Conservation (phyloP, 2,888 invertebrate species). For the Busseola fusca region DNA sequence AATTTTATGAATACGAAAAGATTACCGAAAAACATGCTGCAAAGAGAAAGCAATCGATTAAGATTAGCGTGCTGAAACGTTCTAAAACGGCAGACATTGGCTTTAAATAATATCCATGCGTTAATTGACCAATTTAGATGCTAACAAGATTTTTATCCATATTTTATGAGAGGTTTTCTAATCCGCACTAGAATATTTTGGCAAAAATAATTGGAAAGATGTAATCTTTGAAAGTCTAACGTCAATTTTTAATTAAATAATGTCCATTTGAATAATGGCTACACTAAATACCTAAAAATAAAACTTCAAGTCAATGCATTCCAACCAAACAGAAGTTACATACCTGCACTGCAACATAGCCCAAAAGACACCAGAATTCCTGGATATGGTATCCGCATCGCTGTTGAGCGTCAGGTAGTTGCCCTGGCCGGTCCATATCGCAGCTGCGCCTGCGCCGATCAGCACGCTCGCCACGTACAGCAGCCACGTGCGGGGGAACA, state of each 20-base stretch:
- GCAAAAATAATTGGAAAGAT: constrained; percentile 13
- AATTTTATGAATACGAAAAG: constrained; percentile 98
- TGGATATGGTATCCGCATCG: constrained; percentile 94
- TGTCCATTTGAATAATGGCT: neutral
- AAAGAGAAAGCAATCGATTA: constrained; percentile 70
- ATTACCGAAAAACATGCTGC: constrained; percentile 98
- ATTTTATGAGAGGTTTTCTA: constrained; percentile 24
- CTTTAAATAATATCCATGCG: constrained; percentile 26
- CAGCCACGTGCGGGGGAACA: constrained; percentile 94
- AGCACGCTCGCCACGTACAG: constrained; percentile 95
- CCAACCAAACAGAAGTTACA: constrained; percentile 15
- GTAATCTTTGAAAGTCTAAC: constrained; percentile 2
- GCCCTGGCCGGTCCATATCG: constrained; percentile 99
- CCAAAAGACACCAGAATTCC: constrained; percentile 99
- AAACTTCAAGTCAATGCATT: neutral
- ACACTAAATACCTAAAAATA: neutral
- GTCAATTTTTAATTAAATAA: neutral
- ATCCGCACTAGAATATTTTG: constrained; percentile 7
- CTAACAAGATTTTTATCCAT: constrained; percentile 36
- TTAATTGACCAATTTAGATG: constrained; percentile 48
- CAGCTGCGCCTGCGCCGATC: constrained; percentile 97
- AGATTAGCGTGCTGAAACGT: constrained; percentile 37
- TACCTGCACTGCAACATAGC: constrained; percentile 97
- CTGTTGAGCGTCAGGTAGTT: constrained; percentile 95
- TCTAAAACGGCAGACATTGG: constrained; percentile 18